phyloP scores from a whole-genome alignment of 2,888 invertebrate genomes.

The Idaea aversata region DNA sequence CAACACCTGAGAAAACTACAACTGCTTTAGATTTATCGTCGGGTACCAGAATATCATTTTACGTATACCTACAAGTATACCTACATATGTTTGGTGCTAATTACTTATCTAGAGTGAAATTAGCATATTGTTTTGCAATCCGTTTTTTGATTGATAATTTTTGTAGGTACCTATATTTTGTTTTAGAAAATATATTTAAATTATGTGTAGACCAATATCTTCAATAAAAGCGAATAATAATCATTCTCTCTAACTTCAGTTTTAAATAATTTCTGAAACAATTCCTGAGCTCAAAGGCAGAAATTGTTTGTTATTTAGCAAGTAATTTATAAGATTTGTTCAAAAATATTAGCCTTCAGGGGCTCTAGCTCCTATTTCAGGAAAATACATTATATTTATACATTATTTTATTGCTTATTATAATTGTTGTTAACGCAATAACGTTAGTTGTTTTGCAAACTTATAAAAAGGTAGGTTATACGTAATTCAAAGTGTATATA shows the following conservation, averaged over 20 bases:
- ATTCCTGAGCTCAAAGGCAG: slow-evolving; percentile 16
- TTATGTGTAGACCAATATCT: slow-evolving; percentile 5
- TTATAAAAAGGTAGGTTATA: not conserved
- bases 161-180: not conserved
- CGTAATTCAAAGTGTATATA: not conserved
- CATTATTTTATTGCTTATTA: not conserved
- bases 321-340: slow-evolving; percentile 6
- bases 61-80: too few species aligned
- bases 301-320: slow-evolving; percentile 16
- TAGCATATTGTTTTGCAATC: too few species aligned
- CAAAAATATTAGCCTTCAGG: not conserved
- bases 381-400: not conserved
- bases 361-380: not conserved
- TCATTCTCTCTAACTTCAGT: slow-evolving; percentile 3
- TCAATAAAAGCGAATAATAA: not conserved
- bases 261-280: slow-evolving; percentile 7
- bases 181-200: not conserved
- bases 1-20: too few species aligned
- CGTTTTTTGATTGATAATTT: too few species aligned
- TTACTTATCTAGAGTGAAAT: not conserved
- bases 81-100: not conserved
- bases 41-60: too few species aligned
- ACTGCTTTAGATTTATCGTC: too few species aligned
- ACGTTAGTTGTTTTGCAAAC: not conserved
- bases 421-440: not conserved